Evolutionary conservation across 2,113 vertebrate species (phyloP).

Genomic region (Diadophis punctatus): DNA sequence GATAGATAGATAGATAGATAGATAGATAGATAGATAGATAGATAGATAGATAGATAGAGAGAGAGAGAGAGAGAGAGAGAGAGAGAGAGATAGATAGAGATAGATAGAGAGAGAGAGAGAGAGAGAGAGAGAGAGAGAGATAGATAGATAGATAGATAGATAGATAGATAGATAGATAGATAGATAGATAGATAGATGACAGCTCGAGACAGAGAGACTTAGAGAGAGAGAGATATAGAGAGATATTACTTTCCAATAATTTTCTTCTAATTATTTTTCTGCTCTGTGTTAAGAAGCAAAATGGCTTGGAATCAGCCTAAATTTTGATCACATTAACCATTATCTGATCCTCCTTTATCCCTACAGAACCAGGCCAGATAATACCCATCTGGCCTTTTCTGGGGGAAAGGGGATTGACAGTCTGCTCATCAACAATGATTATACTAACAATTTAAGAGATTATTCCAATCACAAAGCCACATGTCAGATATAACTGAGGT

Average conservation of each 20-base stretch:
- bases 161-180: too few relatives aligned
- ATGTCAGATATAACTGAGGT: slow-evolving; percentile 9
- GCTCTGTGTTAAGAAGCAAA: slow-evolving; percentile 22
- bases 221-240: not conserved
- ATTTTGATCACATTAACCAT: slow-evolving; percentile 46
- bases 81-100: too few relatives aligned
- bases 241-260: not conserved
- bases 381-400: slow-evolving; percentile 54
- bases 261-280: slow-evolving; percentile 8
- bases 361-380: slow-evolving; percentile 39
- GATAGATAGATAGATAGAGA: too few relatives aligned
- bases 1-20: too few relatives aligned
- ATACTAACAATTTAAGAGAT: slow-evolving; percentile 57
- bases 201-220: not conserved
- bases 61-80: too few relatives aligned
- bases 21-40: too few relatives aligned
- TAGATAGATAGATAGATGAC: too few relatives aligned
- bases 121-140: too few relatives aligned
- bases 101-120: too few relatives aligned
- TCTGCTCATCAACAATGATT: slow-evolving; percentile 52
- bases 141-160: too few relatives aligned
- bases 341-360: slow-evolving; percentile 48
- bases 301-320: slow-evolving; percentile 38
- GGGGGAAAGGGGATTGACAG: slow-evolving; percentile 5
- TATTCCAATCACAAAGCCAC: slow-evolving; percentile 51